Percentiles rank a stretch among this genome's conserved stretches.
phyloP scores from a whole-genome alignment of 2,888 invertebrate species.

The Zelleria hepariella region DNA sequence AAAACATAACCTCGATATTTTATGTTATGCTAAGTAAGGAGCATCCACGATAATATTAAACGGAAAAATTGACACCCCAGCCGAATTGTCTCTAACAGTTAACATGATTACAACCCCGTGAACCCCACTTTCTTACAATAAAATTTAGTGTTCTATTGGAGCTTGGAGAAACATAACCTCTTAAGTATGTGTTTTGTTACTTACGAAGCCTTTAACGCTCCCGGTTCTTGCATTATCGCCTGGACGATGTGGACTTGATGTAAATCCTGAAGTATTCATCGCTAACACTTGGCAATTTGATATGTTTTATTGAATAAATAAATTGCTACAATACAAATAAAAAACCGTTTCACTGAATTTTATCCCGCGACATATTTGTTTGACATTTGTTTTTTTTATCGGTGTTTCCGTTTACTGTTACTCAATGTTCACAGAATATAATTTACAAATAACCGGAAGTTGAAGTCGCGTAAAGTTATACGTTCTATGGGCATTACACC shows the following conservation, averaged over 20 bases:
- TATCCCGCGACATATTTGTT: background rate
- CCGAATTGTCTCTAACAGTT: too few relatives aligned
- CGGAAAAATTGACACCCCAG: too few relatives aligned
- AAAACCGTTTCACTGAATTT: background rate
- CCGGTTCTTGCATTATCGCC: conserved; percentile 21
- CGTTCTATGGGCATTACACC: background rate
- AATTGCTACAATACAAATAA: background rate
- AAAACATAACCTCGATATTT: conserved; percentile 8
- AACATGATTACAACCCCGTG: too few relatives aligned
- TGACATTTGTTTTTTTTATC: background rate
- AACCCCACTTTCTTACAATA: too few relatives aligned
- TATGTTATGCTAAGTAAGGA: too few relatives aligned
- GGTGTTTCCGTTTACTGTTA: background rate
- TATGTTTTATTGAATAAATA: background rate
- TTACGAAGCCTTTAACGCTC: conserved; percentile 45
- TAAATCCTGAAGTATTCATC: conserved; percentile 36
- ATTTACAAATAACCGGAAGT: background rate
- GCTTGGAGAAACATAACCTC: too few relatives aligned
- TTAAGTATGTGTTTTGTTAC: too few relatives aligned
- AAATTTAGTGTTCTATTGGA: too few relatives aligned
- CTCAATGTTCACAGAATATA: background rate
- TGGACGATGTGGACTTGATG: conserved; percentile 18
- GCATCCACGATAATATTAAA: too few relatives aligned
- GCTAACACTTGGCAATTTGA: conserved; percentile 3
- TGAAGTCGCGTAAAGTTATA: background rate